Evolutionary conservation across 2,797 vertebrate genomes (phyloP), one percentile per base, ranked within the genome.

Genomic region (Botia kubotai): DNA sequence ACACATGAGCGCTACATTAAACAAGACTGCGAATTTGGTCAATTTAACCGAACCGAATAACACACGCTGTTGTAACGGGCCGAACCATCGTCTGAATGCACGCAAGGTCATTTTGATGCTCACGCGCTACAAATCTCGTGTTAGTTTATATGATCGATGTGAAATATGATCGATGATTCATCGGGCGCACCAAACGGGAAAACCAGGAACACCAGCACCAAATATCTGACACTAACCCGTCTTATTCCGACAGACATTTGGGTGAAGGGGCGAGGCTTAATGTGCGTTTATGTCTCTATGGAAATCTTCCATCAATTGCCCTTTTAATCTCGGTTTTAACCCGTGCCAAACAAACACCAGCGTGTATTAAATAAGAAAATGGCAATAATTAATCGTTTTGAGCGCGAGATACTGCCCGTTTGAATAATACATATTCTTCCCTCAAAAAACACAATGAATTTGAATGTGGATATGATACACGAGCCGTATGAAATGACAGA

Each of bases 81-180:
- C 14, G 52, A 77, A 83, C 63, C 26, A 55, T 46, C 10, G 71
- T 23, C 53, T 53, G 33, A 50, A 39, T n/a, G 13, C 57, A 52
- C 87, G 90, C 93, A 94, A 94, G 93, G 94, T 93, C 93, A 93
- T 87, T 84, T 86, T 72, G 55, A 79, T 65, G 63, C 70, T 75
- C 39, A 50, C 78, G 13, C 6, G 46, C 13, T 19, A 17, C 21
- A 82, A 62, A 71, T 52, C 4, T 36, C 39, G 43, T 16, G 50
- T 69, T 5, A 14, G 11, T 29, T 2, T 0, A 21, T 3, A 21
- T 48, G 57, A 67, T 17, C 55, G 4, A 16, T 26, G n/a, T n/a
- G n/a, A n/a, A n/a, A 21, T 3, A 21, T 48, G 57, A 67, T 17
- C 55, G 4, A 16, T 26, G n/a, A 23, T 63, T 8, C 1, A 53